These are phyloP conservation scores for Adelosebastes latens DNA, from an alignment of 2,797 vertebrate species.

Conservation along the genomic window DNA sequence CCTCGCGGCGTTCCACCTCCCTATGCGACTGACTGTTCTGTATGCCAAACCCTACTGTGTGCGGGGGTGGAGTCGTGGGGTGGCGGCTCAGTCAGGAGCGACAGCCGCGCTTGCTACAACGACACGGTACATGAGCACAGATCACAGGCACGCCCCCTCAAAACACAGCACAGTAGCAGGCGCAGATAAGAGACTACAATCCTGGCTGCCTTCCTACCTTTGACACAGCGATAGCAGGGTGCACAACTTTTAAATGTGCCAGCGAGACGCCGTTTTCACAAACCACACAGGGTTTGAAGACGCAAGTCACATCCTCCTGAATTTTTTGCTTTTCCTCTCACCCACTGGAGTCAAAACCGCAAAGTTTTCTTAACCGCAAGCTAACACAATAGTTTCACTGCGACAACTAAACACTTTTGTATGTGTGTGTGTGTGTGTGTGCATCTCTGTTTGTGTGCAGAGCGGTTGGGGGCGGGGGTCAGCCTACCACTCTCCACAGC, in stretches of 20 bases:
- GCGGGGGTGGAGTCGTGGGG: constrained; percentile 70
- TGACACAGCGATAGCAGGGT: constrained; percentile 53
- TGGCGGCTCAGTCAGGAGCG: constrained; percentile 74
- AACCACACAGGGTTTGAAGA: constrained; percentile 68
- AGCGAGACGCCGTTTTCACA: constrained; percentile 56
- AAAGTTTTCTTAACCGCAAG: constrained; percentile 63
- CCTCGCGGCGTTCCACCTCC: constrained; percentile 44
- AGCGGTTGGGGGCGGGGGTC: constrained; percentile 51
- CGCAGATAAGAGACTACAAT: constrained; percentile 74
- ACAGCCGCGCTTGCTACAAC: constrained; percentile 75
- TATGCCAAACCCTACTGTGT: constrained; percentile 56
- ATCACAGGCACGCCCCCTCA: constrained; percentile 81
- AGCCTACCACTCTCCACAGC: constrained; percentile 67
- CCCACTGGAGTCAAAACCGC: constrained; percentile 59
- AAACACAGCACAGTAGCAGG: constrained; percentile 73
- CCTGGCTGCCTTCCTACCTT: constrained; percentile 69
- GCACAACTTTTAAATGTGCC: constrained; percentile 64
- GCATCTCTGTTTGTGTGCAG: constrained; percentile 42
- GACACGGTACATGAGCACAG: constrained; percentile 79
- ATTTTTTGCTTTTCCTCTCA: constrained; percentile 56
- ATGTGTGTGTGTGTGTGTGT: constrained; percentile 12
- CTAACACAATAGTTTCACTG: constrained; percentile 58
- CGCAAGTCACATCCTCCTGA: constrained; percentile 57
- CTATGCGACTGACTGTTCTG: constrained; percentile 65
- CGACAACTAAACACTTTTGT: constrained; percentile 42